A percentile compares a stretch with the other conserved stretches of the same genome.
phyloP scores from a whole-genome alignment of 2,113 vertebrate species.

The Calidris pugnax region DNA sequence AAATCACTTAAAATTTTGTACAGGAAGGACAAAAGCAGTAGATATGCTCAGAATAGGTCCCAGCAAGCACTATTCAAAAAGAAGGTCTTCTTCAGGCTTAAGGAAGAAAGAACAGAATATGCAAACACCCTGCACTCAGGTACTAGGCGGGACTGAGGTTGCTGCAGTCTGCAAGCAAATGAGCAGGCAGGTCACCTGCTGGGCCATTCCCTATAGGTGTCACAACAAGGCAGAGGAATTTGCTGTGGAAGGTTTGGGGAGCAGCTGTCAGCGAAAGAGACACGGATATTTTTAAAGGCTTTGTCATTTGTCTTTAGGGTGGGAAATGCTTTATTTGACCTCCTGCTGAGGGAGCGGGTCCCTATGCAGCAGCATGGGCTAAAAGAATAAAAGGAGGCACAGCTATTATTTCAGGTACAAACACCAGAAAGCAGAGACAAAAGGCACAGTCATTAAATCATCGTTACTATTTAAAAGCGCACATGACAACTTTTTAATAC shows the following conservation, averaged over 20 bases:
- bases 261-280: slow-evolving; percentile 25
- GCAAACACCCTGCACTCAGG: not conserved
- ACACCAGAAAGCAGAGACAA: not conserved
- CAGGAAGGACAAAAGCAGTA: not conserved
- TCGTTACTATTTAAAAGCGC: not conserved
- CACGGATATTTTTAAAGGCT: slow-evolving; percentile 3
- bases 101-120: not conserved
- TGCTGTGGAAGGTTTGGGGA: not conserved
- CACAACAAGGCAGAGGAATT: not conserved
- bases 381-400: not conserved
- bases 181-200: slow-evolving; percentile 18
- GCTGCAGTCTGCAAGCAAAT: not conserved
- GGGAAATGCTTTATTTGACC: not conserved
- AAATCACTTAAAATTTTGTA: not conserved
- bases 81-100: not conserved
- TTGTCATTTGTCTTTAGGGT: slow-evolving; percentile 33
- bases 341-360: slow-evolving; percentile 18
- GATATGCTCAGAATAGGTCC: not conserved
- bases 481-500: not conserved
- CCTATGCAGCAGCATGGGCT: not conserved
- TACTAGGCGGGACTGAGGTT: not conserved
- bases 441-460: not conserved
- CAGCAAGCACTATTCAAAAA: not conserved
- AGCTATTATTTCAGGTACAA: slow-evolving; percentile 28
- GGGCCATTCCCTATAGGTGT: not conserved